Evolutionary conservation across 2,888 invertebrate species (phyloP).

Genomic region (Amorpha juglandis): DNA sequence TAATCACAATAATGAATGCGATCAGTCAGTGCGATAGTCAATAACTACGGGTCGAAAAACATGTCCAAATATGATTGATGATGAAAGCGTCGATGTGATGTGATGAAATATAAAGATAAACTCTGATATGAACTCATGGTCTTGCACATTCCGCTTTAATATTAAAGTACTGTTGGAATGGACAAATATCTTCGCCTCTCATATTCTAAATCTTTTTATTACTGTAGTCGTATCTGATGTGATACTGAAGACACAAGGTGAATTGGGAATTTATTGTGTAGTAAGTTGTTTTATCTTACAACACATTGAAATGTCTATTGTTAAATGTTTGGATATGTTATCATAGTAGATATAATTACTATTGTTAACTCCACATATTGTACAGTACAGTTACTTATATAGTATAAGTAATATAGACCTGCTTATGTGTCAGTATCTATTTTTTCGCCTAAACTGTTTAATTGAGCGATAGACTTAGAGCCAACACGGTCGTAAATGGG

Average conservation of each 20-base stretch:
- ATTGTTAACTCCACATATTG: too few relatives aligned
- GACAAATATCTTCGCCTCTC: background rate
- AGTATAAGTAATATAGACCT: too few relatives aligned
- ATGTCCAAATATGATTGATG: constrained; percentile 80
- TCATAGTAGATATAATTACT: too few relatives aligned
- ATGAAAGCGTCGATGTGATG: constrained; percentile 69
- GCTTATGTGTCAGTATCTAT: background rate
- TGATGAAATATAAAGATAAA: constrained; percentile 47
- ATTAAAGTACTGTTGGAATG: constrained; percentile 30
- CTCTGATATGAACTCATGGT: constrained; percentile 11
- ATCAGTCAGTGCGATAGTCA: constrained; percentile 73
- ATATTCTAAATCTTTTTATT: background rate
- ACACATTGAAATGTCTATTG: too few relatives aligned
- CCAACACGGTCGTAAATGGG: constrained; percentile 36
- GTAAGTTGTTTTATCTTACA: too few relatives aligned
- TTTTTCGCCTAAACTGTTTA: constrained; percentile 28
- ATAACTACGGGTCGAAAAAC: constrained; percentile 78
- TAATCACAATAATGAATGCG: constrained; percentile 75
- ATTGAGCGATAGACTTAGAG: constrained; percentile 18
- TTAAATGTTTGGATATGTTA: too few relatives aligned
- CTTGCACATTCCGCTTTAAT: constrained; percentile 27
- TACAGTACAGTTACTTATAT: too few relatives aligned
- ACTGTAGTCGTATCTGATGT: too few relatives aligned
- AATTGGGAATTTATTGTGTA: too few relatives aligned
- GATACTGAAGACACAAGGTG: too few relatives aligned